Base-by-base conservation (phyloP, 2,888 invertebrate genomes). In the Neoscelio sp. region DNA sequence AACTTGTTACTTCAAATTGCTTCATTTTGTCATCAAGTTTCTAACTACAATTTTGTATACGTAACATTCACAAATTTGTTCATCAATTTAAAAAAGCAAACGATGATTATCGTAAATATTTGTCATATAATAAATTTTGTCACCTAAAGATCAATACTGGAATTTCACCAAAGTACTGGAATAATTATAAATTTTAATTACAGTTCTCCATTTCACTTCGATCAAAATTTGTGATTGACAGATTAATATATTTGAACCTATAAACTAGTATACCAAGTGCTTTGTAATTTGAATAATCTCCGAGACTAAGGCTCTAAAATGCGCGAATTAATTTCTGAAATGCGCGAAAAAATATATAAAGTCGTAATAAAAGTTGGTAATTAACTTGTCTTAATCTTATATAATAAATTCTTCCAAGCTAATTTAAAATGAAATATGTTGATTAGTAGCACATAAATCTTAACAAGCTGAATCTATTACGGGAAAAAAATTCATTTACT, bases 261-360 rank as follows among this genome's bases (percentile, higher is more conserved):
- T 20, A 35, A 35, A 35, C 12, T 23, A n/a, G 7, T 20, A 54
- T 17, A 18, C 15, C 38, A 56, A 38, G 8, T 12, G 26, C 13
- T 38, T 56, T 18, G 28, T 28, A 15, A 10, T 42, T 28, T 42
- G 15, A 42, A 42, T 40, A 40, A 56, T 23, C 13, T 20, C 13
- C 23, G 8, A 23, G 38, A 38, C 15, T 12, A 40, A 56, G 23
- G 8, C 26, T 56, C 17, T 56, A 56, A 56, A 40, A 56, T 23
- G 8, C 26, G 38, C 17, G 38, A 56, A 56, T 56, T 38, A 56
- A 52, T 50, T 30, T 50, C 12, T 17, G 13, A 50, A 30, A 10
- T 15, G 13, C n/a, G 4, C 10, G 20, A 7, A 18, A 30, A 52
- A 12, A n/a, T 3, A 2, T 12, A 2, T 17, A 8, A 20, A 35